Conservation (phyloP, 2,797 vertebrate genomes). For the Malurus leucopterus region DNA sequence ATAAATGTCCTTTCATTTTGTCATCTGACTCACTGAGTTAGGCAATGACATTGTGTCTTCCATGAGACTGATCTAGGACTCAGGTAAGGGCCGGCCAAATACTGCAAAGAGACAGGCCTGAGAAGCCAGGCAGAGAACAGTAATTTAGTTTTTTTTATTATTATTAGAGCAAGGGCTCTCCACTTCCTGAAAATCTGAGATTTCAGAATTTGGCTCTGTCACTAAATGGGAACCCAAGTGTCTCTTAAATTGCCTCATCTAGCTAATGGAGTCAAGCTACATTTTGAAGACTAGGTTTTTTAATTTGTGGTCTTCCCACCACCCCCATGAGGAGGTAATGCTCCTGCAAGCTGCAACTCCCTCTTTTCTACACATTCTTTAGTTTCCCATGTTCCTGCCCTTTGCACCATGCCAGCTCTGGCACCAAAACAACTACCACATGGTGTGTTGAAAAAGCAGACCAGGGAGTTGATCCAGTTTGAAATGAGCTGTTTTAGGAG, state of each 20-base stretch:
- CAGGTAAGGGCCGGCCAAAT: neutral
- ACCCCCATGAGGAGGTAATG: neutral
- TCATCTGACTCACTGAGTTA: neutral
- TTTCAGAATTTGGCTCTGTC: neutral
- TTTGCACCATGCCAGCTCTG: rapidly evolving
- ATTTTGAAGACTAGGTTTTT: neutral
- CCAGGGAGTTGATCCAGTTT: neutral
- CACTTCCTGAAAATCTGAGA: neutral
- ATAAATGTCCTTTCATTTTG: neutral
- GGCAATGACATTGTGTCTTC: neutral
- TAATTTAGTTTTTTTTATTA: neutral
- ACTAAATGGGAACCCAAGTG: neutral
- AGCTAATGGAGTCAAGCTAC: neutral
- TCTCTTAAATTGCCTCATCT: neutral
- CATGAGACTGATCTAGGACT: neutral
- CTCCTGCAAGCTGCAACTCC: neutral
- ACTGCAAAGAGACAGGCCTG: neutral
- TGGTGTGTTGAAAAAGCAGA: neutral
- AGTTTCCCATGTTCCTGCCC: neutral
- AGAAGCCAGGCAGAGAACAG: neutral
- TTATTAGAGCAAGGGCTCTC: neutral
- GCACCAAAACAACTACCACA: neutral
- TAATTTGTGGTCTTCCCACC: rapidly evolving
- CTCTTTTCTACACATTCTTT: neutral
- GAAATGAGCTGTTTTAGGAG: neutral